These are phyloP conservation scores for Sciurus niger DNA, from an alignment of 2,113 vertebrate genomes.

Conservation along the genomic window DNA sequence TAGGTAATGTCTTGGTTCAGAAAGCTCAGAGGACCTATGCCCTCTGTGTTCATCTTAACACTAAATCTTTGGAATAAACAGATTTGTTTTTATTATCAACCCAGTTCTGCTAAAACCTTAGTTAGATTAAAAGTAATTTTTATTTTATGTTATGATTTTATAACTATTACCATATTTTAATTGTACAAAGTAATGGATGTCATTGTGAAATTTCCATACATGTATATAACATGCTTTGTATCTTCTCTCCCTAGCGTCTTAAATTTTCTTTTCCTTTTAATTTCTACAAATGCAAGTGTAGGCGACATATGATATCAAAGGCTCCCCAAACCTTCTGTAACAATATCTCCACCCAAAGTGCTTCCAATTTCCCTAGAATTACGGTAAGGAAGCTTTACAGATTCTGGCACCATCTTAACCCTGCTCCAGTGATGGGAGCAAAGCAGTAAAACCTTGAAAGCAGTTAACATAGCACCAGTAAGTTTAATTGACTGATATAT, in stretches of 20 bases:
- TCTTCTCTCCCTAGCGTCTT: not conserved
- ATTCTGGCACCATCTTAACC: not conserved
- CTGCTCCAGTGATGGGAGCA: not conserved
- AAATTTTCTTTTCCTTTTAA: not conserved
- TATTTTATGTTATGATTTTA: not conserved
- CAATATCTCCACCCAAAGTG: not conserved
- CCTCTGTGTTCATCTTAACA: not conserved
- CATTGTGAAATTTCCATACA: not conserved
- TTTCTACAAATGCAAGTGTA: not conserved
- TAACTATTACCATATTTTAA: not conserved
- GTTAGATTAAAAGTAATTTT: not conserved
- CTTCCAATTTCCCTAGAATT: not conserved
- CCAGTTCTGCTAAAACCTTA: not conserved
- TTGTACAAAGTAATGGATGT: not conserved
- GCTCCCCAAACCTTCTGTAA: not conserved
- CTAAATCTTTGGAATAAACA: slow-evolving; percentile 60
- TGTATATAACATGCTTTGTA: not conserved
- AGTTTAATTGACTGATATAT: not conserved
- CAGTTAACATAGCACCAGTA: not conserved
- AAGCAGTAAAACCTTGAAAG: not conserved
- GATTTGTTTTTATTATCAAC: slow-evolving; percentile 18
- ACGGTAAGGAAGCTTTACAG: not conserved
- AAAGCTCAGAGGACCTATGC: slow-evolving; percentile 13
- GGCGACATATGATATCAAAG: not conserved
- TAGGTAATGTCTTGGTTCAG: slow-evolving; percentile 79